Percentiles rank a stretch among this genome's conserved stretches.
These are phyloP conservation scores for Cepphus grylle DNA, from an alignment of 2,113 vertebrate species.

Conservation along the genomic window DNA sequence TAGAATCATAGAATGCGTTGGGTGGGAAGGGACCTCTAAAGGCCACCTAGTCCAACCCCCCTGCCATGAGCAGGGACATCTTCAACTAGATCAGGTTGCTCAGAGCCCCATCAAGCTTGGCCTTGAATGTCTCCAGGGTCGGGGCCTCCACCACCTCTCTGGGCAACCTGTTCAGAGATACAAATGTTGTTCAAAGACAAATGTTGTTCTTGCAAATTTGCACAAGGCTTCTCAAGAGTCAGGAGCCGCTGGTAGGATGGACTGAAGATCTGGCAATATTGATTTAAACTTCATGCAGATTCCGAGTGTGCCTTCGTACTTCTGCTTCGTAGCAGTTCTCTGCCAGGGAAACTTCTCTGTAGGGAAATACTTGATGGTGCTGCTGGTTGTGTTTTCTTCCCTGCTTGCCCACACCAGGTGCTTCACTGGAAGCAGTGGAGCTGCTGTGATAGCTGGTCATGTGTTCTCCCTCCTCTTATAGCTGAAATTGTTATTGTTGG, in stretches of 20 bases:
- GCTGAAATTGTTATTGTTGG: not conserved
- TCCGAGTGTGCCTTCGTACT: not conserved
- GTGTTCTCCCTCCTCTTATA: not conserved
- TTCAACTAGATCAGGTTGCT: no score
- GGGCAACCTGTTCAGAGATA: no score
- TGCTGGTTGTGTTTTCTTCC: not conserved
- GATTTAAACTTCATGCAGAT: rapidly evolving
- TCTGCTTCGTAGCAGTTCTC: not conserved
- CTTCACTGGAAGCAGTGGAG: not conserved
- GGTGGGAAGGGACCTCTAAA: no score
- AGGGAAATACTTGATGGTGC: not conserved
- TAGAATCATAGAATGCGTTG: no score
- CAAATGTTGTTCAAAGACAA: not conserved
- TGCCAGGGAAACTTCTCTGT: not conserved
- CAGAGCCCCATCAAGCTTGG: no score
- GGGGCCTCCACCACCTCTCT: no score
- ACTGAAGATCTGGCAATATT: not conserved
- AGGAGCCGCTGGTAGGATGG: rapidly evolving
- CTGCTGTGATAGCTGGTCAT: rapidly evolving
- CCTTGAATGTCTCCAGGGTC: no score
- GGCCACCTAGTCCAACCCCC: no score
- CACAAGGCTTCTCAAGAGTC: not conserved
- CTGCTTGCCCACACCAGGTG: no score
- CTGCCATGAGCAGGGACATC: no score
- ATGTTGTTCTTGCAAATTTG: not conserved